Evolutionary conservation across 2,113 vertebrate species (phyloP), one percentile per base, ranked within the genome.

Genomic region (Tautogolabrus adspersus): DNA sequence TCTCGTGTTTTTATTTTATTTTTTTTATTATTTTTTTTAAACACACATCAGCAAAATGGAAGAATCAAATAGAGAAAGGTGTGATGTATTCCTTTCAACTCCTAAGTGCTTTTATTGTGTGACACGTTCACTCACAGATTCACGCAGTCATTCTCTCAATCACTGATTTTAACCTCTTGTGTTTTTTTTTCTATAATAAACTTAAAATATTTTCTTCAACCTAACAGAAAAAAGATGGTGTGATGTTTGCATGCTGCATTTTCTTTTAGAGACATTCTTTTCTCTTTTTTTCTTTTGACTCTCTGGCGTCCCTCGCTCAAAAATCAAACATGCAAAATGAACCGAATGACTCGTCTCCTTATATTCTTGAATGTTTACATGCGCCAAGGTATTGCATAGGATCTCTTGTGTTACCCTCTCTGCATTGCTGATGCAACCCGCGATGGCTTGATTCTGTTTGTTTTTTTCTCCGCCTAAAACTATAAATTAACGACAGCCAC

Each of bases 261-360:
- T 83, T 34, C 30, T 34, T 34, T 82, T 63, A 71, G 82, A 72
- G 86, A 84, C 88, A 91, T 92, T 93, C 78, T n/a, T n/a, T n/a
- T n/a, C 81, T 66, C 75, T 72, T 15, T 82, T 91, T 83, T 77
- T 90, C 89, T 91, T 85, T 88, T 87, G 82, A 5, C 61, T 75
- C 77, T 75, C 77, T 85, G 30, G 15, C 69, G 61, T 85, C 81
- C 52, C 67, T 87, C 75, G 21, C 68, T 89, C 76, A 66, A 77
- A 34, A 92, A 94, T 66, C 55, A 93, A 92, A 90, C 93, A 93
- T 94, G 93, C 93, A 90, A 84, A 34, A 90, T 82, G 81, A 94
- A 89, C 85, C 75, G 88, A 93, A 92, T 91, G 93, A 88, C 82
- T 94, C 92, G 80, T 91, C 91, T 94, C 95, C 92, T 90, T 85